A percentile compares a stretch with the other conserved stretches of the same genome.
These are phyloP conservation scores for Ondatra zibethicus DNA, from an alignment of 2,113 vertebrate genomes.

Conservation along the genomic window DNA sequence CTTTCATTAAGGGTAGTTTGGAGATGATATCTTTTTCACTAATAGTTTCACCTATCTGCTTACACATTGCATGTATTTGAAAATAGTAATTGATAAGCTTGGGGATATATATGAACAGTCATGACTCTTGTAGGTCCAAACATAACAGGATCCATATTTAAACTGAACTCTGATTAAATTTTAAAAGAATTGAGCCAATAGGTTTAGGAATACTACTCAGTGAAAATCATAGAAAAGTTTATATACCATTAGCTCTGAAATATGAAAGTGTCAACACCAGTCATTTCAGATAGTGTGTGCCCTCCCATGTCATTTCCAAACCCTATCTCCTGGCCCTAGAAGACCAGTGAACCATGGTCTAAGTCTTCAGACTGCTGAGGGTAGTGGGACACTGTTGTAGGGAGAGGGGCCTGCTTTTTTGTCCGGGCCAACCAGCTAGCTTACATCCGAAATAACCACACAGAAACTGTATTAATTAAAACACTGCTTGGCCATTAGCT, in stretches of 20 bases:
- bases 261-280: not conserved
- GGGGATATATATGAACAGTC: constrained; percentile 23
- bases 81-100: constrained; percentile 1
- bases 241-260: not conserved
- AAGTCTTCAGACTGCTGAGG: not conserved
- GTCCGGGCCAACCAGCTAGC: too few species aligned
- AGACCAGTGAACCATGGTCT: not conserved
- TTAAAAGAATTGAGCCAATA: not conserved
- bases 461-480: too few species aligned
- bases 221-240: not conserved
- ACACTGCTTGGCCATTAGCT: too few species aligned
- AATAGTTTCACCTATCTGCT: not conserved
- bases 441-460: too few species aligned
- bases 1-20: not conserved
- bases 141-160: constrained; percentile 31
- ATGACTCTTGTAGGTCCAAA: not conserved
- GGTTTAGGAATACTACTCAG: constrained; percentile 33
- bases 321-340: not conserved
- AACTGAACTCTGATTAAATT: constrained; percentile 52
- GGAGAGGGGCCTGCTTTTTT: too few species aligned
- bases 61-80: not conserved
- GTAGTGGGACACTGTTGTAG: not conserved
- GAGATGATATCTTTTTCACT: constrained; percentile 8
- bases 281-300: not conserved
- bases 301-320: not conserved